A percentile compares a stretch with the other conserved stretches of the same genome.
phyloP scores from a whole-genome alignment of 2,113 vertebrate genomes.

The Guaruba guarouba region DNA sequence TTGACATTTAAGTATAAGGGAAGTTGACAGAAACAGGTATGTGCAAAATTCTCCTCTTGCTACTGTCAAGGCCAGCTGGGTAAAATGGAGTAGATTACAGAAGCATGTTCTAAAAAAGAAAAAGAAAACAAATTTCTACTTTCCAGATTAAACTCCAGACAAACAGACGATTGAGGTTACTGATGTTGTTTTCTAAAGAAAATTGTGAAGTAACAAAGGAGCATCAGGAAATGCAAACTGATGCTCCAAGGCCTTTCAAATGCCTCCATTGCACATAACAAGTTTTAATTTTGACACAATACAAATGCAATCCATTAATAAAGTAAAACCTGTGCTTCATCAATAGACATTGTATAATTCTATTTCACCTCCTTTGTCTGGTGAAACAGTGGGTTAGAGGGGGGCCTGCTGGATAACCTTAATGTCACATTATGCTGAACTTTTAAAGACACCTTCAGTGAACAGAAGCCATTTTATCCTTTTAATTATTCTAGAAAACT shows the following conservation, averaged over 20 bases:
- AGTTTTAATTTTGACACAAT: background rate
- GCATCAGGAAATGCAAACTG: background rate
- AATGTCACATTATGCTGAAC: background rate
- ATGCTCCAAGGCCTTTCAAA: background rate
- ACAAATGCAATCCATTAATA: background rate
- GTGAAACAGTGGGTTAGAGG: background rate
- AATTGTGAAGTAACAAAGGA: background rate
- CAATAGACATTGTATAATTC: no score
- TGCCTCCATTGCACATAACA: background rate
- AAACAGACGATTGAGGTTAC: background rate
- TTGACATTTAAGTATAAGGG: background rate
- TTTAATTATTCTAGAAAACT: background rate
- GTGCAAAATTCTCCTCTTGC: background rate
- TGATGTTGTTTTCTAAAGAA: background rate
- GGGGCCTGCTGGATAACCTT: background rate
- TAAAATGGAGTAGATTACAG: background rate
- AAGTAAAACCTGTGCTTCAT: background rate
- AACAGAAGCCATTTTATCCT: background rate
- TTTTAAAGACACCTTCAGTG: background rate
- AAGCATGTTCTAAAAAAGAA: background rate
- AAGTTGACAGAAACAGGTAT: background rate
- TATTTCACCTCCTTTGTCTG: background rate
- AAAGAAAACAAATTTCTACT: background rate
- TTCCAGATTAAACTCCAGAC: background rate
- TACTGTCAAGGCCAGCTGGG: background rate